A percentile compares a stretch with the other conserved stretches of the same genome.
Conservation (phyloP, 2,797 vertebrate species). For the Cossypha caffra region DNA sequence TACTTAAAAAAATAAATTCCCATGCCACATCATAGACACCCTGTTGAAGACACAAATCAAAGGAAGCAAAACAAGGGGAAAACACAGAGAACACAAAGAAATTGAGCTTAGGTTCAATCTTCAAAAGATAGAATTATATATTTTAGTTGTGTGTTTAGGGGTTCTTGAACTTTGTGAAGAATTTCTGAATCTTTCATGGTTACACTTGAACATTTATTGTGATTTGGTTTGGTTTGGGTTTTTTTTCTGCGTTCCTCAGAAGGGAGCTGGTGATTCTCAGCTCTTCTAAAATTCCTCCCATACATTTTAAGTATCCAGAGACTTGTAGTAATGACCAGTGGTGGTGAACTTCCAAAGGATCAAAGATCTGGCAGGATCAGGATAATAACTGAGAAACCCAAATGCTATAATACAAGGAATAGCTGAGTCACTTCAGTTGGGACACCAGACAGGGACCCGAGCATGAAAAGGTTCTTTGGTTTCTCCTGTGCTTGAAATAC, state of each 20-base stretch:
- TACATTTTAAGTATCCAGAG: background rate
- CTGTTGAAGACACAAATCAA: background rate
- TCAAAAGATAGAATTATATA: background rate
- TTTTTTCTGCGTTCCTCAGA: background rate
- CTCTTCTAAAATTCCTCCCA: background rate
- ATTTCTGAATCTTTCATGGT: background rate
- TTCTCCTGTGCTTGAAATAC: slow-evolving; percentile 16
- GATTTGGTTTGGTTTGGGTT: background rate
- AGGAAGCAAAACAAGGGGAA: background rate
- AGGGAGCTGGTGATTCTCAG: background rate
- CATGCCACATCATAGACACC: background rate
- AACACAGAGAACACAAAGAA: background rate
- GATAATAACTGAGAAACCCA: background rate
- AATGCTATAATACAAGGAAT: background rate
- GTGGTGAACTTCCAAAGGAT: background rate
- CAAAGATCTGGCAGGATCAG: background rate
- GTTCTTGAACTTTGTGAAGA: background rate
- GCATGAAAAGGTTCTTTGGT: background rate
- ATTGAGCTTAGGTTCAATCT: background rate
- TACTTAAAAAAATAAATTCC: background rate
- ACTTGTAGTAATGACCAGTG: background rate
- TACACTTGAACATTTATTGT: background rate
- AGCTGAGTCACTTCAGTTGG: background rate
- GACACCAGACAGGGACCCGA: background rate
- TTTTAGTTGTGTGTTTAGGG: background rate